Evolutionary conservation across 2,797 vertebrate genomes (phyloP).

Genomic region (Spheniscus humboldti): DNA sequence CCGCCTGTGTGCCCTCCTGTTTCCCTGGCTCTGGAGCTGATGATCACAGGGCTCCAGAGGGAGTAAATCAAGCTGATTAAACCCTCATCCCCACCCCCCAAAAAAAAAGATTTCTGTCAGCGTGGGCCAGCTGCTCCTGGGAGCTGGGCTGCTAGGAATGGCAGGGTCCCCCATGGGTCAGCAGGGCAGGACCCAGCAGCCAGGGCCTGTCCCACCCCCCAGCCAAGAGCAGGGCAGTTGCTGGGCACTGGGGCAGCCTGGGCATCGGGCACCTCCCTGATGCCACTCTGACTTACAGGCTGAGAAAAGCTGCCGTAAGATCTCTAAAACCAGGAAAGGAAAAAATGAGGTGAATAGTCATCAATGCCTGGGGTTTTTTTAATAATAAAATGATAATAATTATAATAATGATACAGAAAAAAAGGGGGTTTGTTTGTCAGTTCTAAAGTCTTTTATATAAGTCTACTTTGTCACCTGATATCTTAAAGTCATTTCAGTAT

Average conservation of each 20-base stretch:
- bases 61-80: neutral
- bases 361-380: neutral
- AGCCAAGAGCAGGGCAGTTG: neutral
- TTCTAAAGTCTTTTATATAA: neutral
- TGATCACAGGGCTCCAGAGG: neutral
- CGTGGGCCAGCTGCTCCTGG: neutral
- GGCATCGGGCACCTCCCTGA: neutral
- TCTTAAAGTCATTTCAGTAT: neutral
- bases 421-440: neutral
- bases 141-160: neutral
- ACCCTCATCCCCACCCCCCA: neutral
- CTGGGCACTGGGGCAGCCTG: fast-evolving
- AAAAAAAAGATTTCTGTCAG: neutral
- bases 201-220: neutral
- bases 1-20: neutral
- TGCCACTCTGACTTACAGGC: neutral
- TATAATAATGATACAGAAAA: neutral
- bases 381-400: neutral
- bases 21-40: neutral
- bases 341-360: neutral
- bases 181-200: neutral
- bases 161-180: too few species aligned
- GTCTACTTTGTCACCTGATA: neutral
- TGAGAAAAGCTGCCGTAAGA: neutral
- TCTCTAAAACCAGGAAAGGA: neutral